Conservation (phyloP, 1,140 invertebrate species). For the Penaeus japonicus region DNA sequence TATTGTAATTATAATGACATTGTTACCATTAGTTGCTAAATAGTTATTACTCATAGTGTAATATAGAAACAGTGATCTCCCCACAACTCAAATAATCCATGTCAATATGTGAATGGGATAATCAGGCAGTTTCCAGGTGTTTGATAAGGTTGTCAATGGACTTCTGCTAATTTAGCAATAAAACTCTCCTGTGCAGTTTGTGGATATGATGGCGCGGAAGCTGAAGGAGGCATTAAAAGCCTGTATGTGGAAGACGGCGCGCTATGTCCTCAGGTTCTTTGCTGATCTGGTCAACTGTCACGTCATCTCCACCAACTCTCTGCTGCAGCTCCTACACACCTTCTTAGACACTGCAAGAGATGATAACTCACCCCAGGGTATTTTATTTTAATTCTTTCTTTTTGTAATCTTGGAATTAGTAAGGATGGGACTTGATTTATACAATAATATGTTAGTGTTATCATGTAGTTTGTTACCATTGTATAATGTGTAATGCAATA, state of each 20-base stretch:
- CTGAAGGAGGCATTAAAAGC: slow-evolving; percentile 92
- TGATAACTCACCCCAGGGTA: slow-evolving; percentile 58
- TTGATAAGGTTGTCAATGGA: not conserved
- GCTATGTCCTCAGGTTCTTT: slow-evolving; percentile 88
- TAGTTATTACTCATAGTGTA: too few relatives aligned
- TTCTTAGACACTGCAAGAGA: slow-evolving; percentile 95
- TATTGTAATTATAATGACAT: too few relatives aligned
- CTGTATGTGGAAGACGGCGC: slow-evolving; percentile 90
- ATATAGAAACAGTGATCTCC: too few relatives aligned
- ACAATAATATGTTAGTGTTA: too few relatives aligned
- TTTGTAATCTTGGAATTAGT: too few relatives aligned
- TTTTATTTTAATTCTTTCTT: not conserved
- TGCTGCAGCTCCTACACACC: slow-evolving; percentile 90
- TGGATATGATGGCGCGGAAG: slow-evolving; percentile 91
- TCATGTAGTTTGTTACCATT: too few relatives aligned
- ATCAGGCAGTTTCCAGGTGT: not conserved
- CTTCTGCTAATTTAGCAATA: not conserved
- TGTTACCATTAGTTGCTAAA: too few relatives aligned
- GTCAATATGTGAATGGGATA: too few relatives aligned
- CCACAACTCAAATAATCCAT: not conserved
- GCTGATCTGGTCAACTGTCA: slow-evolving; percentile 97
- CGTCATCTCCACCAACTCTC: slow-evolving; percentile 90
- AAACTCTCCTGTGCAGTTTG: slow-evolving; percentile 71
- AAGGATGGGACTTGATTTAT: too few relatives aligned
- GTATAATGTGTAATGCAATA: not conserved